Conservation (phyloP, 2,113 vertebrate genomes). For the Muscicapa adusta region DNA sequence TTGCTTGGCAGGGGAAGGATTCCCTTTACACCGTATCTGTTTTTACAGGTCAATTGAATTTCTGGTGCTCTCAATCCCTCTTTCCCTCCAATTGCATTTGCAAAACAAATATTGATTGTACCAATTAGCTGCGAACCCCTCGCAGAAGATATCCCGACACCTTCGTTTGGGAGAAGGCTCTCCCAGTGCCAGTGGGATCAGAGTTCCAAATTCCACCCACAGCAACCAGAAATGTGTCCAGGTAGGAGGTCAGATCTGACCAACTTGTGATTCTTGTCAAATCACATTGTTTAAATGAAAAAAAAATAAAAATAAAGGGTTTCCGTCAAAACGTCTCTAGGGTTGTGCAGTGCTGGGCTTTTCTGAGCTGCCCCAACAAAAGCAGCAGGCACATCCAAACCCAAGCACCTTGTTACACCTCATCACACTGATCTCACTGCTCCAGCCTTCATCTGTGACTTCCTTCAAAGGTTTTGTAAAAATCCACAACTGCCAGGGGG, state of each 20-base stretch:
- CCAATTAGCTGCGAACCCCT: slow-evolving; percentile 46
- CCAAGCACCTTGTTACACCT: neutral
- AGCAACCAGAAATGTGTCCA: neutral
- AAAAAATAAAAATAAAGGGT: neutral
- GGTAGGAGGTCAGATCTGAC: neutral
- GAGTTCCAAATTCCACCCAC: neutral
- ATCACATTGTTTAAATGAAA: neutral
- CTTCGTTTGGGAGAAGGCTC: neutral
- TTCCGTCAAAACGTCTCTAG: fast-evolving
- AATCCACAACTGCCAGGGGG: neutral
- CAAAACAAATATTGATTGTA: slow-evolving; percentile 66
- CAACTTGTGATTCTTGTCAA: neutral
- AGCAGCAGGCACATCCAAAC: neutral
- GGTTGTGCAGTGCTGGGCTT: neutral
- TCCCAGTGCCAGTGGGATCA: neutral
- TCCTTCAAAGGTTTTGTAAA: neutral
- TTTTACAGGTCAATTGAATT: slow-evolving; percentile 63
- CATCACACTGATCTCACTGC: neutral
- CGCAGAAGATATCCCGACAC: neutral
- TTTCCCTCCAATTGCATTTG: slow-evolving; percentile 49
- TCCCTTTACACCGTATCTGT: slow-evolving; percentile 55
- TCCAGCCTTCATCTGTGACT: neutral
- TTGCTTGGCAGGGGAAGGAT: slow-evolving; percentile 61
- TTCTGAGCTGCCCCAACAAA: neutral
- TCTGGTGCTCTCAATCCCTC: slow-evolving; percentile 47